Evolutionary conservation across 23 tunicate genomes (phyloP).

Genomic region (Ascidia mentula): DNA sequence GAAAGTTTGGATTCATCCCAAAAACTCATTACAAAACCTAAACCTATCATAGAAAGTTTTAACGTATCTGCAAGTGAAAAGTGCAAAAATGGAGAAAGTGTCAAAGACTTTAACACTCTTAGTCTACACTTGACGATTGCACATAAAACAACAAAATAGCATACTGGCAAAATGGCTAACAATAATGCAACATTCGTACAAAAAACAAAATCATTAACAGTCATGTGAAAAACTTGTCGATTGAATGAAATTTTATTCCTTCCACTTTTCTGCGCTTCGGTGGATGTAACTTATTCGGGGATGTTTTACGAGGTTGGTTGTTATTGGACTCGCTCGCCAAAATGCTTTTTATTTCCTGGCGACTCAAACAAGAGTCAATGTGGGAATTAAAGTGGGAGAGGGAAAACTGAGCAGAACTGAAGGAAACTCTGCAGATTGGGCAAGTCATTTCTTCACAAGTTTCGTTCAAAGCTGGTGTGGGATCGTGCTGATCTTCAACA

Average conservation of each 20-base stretch:
- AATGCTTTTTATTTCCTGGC: conserved; percentile 43
- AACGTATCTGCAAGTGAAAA: no score
- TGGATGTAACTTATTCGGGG: background rate
- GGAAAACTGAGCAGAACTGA: background rate
- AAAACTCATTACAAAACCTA: no score
- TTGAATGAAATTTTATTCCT: conserved; percentile 15
- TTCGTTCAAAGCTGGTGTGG: no score
- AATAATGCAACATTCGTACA: background rate
- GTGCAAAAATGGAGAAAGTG: no score
- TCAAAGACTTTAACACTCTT: no score
- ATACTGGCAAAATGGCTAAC: background rate
- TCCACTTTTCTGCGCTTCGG: conserved; percentile 42
- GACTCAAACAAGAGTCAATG: conserved; percentile 54
- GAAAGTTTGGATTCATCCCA: no score
- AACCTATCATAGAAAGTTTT: no score
- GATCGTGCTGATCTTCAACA: background rate
- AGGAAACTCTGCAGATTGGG: conserved; percentile 29
- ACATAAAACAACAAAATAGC: background rate
- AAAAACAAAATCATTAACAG: background rate
- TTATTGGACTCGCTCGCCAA: conserved; percentile 22
- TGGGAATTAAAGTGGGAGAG: background rate
- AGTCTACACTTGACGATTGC: no score
- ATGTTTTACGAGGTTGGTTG: background rate
- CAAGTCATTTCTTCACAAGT: conserved; percentile 22
- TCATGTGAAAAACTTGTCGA: conserved; percentile 41